Evolutionary conservation across 2,113 vertebrate species (phyloP), one percentile per base, ranked within the genome.

Genomic region (Tinamus guttatus): DNA sequence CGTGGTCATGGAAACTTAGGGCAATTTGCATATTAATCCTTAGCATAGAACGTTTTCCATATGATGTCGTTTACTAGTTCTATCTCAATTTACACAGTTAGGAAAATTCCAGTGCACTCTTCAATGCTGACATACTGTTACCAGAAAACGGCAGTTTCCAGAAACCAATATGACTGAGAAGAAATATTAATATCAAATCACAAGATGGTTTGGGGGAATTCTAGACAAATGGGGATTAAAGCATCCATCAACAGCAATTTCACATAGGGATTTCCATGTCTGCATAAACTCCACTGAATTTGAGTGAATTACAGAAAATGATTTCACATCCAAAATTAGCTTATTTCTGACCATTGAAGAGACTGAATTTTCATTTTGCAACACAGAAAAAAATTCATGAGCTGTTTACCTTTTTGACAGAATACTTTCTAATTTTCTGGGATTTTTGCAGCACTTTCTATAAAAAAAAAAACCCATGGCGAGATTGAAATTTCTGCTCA

Each of bases 131-230:
- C 11, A 28, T 75, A 78, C 54, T 79, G 89, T 89, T 89, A 49
- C 45, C 41, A 67, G 75, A 21, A 85, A 91, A 62, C 3, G 71
- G 36, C n/a, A 71, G 36, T 87, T 90, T 93, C 56, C 75, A 90
- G 62, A 89, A 95, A 90, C 7, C 30, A 63, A 10, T 58, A 36
- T 30, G 40, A 68, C n/a, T 30, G 51, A 58, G 59, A 47, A 85
- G 5, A 92, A 89, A 78, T 71, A 41, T 27, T 75, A 14, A 12
- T 76, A 82, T 68, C 47, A 89, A 17, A 25, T 85, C 79, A 75
- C 65, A 41, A 51, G 21, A 20, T 22, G 52, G 28, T 78, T 84
- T 87, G 56, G 54, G 25, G 28, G 24, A 94, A 45, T 79, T 94
- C 52, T 38, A 81, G 60, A 25, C 36, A 87, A 80, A 75, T 9